phyloP scores from a whole-genome alignment of 2,888 invertebrate genomes.

The Mythimna pallens region DNA sequence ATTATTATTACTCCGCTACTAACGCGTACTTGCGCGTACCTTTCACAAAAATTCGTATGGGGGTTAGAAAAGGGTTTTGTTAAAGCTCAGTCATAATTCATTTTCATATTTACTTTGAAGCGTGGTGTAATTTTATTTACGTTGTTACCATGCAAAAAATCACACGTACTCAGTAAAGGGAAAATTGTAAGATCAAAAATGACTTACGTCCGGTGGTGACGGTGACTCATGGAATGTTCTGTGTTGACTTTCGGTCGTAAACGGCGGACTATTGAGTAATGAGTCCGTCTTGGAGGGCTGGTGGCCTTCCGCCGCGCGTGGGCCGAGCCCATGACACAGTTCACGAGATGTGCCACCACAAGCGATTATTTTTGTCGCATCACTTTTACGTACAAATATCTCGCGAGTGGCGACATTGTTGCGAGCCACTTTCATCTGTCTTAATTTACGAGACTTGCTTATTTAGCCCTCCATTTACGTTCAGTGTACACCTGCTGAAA shows the following conservation, averaged over 20 bases:
- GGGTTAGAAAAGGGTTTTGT: constrained; percentile 72
- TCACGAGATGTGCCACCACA: constrained; percentile 81
- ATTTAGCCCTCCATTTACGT: constrained; percentile 17
- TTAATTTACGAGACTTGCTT: constrained; percentile 21
- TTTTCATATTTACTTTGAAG: constrained; percentile 55
- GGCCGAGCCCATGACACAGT: constrained; percentile 90
- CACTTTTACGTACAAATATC: constrained; percentile 74
- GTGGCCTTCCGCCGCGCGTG: constrained; percentile 86
- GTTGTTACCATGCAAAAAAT: constrained; percentile 25
- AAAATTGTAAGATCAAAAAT: constrained; percentile 24
- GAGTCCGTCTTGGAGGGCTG: constrained; percentile 78
- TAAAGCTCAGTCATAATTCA: constrained; percentile 65
- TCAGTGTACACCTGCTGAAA: constrained; percentile 13
- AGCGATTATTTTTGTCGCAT: constrained; percentile 85
- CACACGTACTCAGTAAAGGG: constrained; percentile 1
- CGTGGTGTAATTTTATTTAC: constrained; percentile 39
- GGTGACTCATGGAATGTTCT: constrained; percentile 63
- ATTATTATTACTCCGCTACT: constrained; percentile 82
- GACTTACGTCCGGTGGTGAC: constrained; percentile 41
- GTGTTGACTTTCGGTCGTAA: constrained; percentile 69
- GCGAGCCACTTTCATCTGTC: constrained; percentile 18
- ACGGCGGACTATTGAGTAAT: constrained; percentile 77
- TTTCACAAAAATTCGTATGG: constrained; percentile 75
- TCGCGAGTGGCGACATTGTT: constrained; percentile 24
- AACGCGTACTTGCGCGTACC: constrained; percentile 74